Evolutionary conservation across 2,797 vertebrate species (phyloP).

Genomic region (Chaetodon trifasciatus): DNA sequence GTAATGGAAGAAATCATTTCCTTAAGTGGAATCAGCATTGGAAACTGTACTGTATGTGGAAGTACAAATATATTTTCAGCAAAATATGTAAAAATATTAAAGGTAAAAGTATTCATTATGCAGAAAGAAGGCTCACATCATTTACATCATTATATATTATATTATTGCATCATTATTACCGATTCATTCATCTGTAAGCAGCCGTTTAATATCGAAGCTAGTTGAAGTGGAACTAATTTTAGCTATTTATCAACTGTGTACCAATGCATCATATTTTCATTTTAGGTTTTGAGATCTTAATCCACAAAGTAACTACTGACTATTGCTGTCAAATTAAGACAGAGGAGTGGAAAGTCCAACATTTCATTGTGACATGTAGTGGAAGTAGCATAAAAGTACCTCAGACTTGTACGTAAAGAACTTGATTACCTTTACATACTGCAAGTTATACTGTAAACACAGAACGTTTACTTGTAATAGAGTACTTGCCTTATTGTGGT

Average conservation of each 20-base stretch:
- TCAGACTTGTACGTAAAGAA: neutral
- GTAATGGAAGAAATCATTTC: too few species aligned
- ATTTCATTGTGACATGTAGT: neutral
- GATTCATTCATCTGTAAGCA: neutral
- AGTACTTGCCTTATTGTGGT: too few species aligned
- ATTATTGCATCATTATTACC: neutral
- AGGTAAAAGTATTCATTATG: neutral
- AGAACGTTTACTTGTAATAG: too few species aligned
- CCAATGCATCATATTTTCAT: neutral
- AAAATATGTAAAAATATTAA: neutral
- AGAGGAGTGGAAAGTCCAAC: neutral
- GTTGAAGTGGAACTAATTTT: neutral
- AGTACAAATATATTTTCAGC: neutral
- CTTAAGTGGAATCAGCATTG: neutral
- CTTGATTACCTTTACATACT: neutral
- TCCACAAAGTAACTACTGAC: too few species aligned
- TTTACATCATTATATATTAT: too few species aligned
- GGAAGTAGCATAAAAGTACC: neutral
- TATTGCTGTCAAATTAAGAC: neutral
- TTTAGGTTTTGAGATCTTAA: too few species aligned
- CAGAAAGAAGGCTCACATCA: neutral
- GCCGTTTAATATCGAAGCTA: neutral
- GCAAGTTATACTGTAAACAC: neutral
- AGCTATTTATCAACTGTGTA: neutral
- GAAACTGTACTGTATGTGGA: neutral